Base-by-base conservation (phyloP, 2,797 vertebrate genomes). In the Silurus aristotelis region DNA sequence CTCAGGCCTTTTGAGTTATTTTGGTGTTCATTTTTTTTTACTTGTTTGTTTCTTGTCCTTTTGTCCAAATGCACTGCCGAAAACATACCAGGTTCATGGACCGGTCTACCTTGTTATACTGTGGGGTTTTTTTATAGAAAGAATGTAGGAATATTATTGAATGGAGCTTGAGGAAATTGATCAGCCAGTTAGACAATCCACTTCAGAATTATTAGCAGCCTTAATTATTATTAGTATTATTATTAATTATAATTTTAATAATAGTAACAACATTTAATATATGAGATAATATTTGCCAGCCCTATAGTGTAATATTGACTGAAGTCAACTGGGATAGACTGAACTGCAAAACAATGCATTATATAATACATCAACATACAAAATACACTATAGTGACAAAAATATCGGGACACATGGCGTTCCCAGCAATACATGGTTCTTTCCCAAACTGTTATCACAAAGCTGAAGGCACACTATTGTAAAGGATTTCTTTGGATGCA, bases 1-100 rank as follows among this genome's bases (percentile, higher is more conserved):
- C 82, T 55, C 5, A 72, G 84, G 84, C 85, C 82, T 68, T 67
- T 58, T 66, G 83, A 87, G 75, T 86, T 83, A 87, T 87, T 90
- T 87, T 76, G 83, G 79, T 86, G 61, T 86, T 86, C 82, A 71
- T 84, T 87, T 89, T 12, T 89, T 70, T 38, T 52, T 4, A 84
- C 80, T 71, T 86, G 83, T 6, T 78, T 27, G 20, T 15, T 63
- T 43, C 25, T 22, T 58, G 52, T 31, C 52, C 8, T 31, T 8
- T 20, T 25, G 71, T 61, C 31, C 6, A 63, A 6, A 8, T 52
- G 43, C 63, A 52, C n/a, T 64, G 13, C 25, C 78, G 56, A 61
- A 58, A 60, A 12, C 55, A 19, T 38, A 31, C n/a, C n/a, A 19
- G 72, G 17, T 46, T 55, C 48, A 75, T 55, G 48, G 75, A 60